Evolutionary conservation across 2,113 vertebrate genomes (phyloP), one percentile per base, ranked within the genome.

Genomic region (Otis tarda): DNA sequence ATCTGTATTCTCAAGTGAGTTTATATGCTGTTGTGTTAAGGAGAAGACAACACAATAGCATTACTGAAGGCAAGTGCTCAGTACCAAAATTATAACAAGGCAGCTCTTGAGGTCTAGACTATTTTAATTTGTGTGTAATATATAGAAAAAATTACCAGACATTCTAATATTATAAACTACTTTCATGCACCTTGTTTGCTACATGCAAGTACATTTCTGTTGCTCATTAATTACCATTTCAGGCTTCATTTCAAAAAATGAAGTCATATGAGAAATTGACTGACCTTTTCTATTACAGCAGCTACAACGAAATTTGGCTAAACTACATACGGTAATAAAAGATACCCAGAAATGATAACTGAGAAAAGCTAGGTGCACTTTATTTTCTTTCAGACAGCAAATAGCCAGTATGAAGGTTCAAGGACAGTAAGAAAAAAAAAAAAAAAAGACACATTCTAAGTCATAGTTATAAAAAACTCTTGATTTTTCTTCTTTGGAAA

Each of bases 111-210:
- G 8, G 8, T 56, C 25, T n/a, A 15, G 0, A 0, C 2, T 57
- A 8, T 64, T 67, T 74, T 69, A 55, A 30, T 50, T 80, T 60
- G 4, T 70, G 7, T 56, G 7, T 23, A 64, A 88, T 49, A 41
- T 3, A 27, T 10, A n/a, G 0, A 37, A 73, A 63, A 71, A 79
- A 30, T 13, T 2, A 27, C 4, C 6, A 39, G 5, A 31, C 1
- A 39, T 31, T 50, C 5, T 61, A 61, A 22, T 53, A 19, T 39
- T 69, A 61, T 43, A 68, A 64, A 19, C 8, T 6, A 15, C 13
- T 73, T 74, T 53, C 27, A 74, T 77, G 5, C 6, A 30, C 10
- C 12, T 6, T 27, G 4, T 39, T 87, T 91, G 8, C 37, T 50
- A 53, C 33, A n/a, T 1, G 0, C 12, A 77, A 24, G 7, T 86